Evolutionary conservation across 1,140 invertebrate species (phyloP), one percentile per base, ranked within the genome.

Genomic region (Nixonia krombeini): DNA sequence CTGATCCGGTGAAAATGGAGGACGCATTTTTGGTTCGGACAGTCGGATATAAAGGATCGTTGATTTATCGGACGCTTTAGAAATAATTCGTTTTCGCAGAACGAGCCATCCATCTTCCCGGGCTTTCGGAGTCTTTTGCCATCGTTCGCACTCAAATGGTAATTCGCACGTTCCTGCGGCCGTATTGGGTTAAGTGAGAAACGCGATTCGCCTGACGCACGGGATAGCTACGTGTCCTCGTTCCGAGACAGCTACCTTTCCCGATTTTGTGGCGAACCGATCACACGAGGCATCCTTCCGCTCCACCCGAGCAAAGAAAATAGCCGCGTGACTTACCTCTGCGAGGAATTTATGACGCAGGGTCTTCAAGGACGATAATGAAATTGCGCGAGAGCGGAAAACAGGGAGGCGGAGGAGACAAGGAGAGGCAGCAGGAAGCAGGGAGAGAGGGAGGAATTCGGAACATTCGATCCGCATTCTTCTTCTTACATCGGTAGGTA

Each of bases 81-180:
- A 69, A 69, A 69, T 69, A 69, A 69, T 63, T 63, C 55, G 55
- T 69, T 69, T 63, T 44, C 49, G 40, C 17, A 29, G 33, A 59
- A 46, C 53, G 38, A 29, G 13, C 49, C 42, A 68, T 63, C 53
- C 58, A 49, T 62, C 57, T 68, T 53, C 57, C 10, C 47, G 29
- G 9, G 37, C 57, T 58, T 62, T 62, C 44, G 31, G 42, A 49
- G 47, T 69, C 41, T 59, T 69, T 45, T 59, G 44, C 21, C 44
- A 38, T 68, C 49, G 42, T 17, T 38, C 33, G 49, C 49, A 42
- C 17, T 38, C 33, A 44, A 68, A 62, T 66, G 45, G 46, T 59
- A 66, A 59, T 66, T 66, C 59, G 50, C 40, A 42, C 46, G 38
- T 50, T 23, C n/a, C 44, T 44, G n/a, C 25, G 13, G 23, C 7